A percentile compares a stretch with the other conserved stretches of the same genome.
Evolutionary conservation across 2,113 vertebrate genomes (phyloP).

Genomic region (Coracopsis vasa): DNA sequence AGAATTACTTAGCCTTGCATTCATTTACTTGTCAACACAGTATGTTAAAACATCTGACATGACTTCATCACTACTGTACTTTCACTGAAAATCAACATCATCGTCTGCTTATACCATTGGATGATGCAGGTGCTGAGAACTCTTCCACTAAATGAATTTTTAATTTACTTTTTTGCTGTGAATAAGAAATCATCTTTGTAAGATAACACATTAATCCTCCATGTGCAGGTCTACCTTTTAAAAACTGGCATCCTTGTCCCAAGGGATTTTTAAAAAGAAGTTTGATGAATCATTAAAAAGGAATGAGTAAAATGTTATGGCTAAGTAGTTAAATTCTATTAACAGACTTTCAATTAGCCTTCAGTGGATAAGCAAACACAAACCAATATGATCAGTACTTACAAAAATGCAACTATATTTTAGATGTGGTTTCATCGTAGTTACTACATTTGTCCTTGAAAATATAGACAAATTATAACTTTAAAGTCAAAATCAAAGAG

Average conservation of each 20-base stretch:
- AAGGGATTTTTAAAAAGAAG: neutral
- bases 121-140: neutral
- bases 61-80: neutral
- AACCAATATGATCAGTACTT: neutral
- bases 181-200: neutral
- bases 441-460: neutral
- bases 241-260: neutral
- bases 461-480: neutral
- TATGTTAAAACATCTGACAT: neutral
- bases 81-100: neutral
- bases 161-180: neutral
- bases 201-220: slow-evolving; percentile 10
- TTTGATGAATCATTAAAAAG: slow-evolving; percentile 23
- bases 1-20: neutral
- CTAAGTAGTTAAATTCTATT: neutral
- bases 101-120: neutral
- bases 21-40: neutral
- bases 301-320: slow-evolving; percentile 2
- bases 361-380: neutral
- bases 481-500: neutral
- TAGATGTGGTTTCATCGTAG: neutral
- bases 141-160: neutral
- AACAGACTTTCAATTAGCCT: neutral
- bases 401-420: neutral
- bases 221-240: neutral